Base-by-base conservation (phyloP, 2,797 vertebrate genomes). In the Pangasius macronema region DNA sequence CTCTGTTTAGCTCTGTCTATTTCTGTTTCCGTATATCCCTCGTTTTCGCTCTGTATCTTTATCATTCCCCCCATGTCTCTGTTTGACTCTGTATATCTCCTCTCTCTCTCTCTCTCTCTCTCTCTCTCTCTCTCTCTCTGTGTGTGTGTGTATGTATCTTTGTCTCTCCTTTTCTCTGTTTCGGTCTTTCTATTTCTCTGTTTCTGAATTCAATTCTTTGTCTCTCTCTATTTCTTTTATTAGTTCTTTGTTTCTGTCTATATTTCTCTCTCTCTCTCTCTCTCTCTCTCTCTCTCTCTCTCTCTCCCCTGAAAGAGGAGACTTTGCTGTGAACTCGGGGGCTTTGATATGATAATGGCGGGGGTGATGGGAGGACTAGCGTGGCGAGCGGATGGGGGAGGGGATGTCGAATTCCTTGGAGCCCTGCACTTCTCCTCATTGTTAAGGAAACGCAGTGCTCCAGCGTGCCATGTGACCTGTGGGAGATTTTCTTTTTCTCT, bases 281-380 rank as follows among this genome's bases (percentile, higher is more conserved):
- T 76, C 24, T 75, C 16, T 75, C 42, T 73, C 70, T 46, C 42
- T 51, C 92, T 92, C 87, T 88, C 89, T 92, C 91, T 93, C 93
- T 93, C 57, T 79, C 76, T 24, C 73, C 92, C 94, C 95, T 95
- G 95, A 96, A 96, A 96, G 95, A 95, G 95, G 96, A 95, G 95
- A 95, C 95, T 95, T 82, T 94, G 95, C 95, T 96, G 95, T 95
- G 95, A 96, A 96, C 96, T 96, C 94, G 20, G 93, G 80, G 93
- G 94, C 95, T 96, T 96, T 96, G 95, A 96, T 96, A 96, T 96
- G 96, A 94, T 96, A 96, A 96, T 96, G 93, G 95, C 88, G 92
- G 70, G 82, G 79, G 92, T 91, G 85, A 88, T 87, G 92, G 90
- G 84, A 85, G 91, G 83, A 89, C 76, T 84, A 76, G 51, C 51